A percentile compares a stretch with the other conserved stretches of the same genome.
phyloP scores from a whole-genome alignment of 2,113 vertebrate genomes.

The Circaetus cinerascens region DNA sequence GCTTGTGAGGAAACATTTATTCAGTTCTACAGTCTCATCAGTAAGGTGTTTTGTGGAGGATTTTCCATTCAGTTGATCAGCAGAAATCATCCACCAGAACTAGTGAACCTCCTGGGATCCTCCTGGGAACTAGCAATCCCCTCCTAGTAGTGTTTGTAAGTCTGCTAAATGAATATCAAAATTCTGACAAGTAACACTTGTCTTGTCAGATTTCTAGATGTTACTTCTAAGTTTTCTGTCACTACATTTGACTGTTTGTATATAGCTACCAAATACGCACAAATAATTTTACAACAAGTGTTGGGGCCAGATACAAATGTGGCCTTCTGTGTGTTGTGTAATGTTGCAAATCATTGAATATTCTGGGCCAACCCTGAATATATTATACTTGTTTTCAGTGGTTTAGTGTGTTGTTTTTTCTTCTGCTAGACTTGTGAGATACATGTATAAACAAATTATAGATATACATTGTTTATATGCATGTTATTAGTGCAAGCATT shows the following conservation, averaged over 20 bases:
- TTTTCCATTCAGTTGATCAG: background rate
- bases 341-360: background rate
- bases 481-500: background rate
- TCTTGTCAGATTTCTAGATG: background rate
- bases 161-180: background rate
- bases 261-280: background rate
- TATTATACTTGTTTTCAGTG: background rate
- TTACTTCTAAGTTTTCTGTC: background rate
- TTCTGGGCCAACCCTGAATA: background rate
- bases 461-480: background rate
- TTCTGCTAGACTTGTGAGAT: background rate
- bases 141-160: background rate
- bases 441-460: background rate
- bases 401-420: background rate
- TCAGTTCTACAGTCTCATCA: background rate
- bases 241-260: background rate
- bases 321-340: background rate
- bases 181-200: background rate
- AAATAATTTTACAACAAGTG: background rate
- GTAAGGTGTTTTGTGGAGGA: background rate
- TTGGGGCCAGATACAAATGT: background rate
- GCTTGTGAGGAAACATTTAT: background rate
- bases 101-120: background rate
- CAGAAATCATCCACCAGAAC: background rate
- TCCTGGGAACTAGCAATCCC: background rate